Conservation (phyloP, 2,113 vertebrate species). For the Dasyprocta punctata region DNA sequence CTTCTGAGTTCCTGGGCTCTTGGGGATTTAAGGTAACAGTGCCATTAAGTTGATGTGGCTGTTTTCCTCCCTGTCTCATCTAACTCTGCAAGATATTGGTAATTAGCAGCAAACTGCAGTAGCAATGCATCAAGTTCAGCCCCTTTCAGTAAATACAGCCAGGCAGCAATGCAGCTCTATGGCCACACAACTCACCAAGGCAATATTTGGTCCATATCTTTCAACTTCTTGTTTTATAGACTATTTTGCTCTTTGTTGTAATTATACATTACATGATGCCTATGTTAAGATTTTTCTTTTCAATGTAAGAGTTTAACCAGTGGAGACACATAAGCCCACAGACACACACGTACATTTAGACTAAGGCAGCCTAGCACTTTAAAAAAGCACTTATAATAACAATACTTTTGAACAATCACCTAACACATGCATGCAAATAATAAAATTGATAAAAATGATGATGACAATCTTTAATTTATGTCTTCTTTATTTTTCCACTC, state of each 20-base stretch:
- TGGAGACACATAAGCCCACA: neutral
- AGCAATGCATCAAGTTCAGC: neutral
- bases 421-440: neutral
- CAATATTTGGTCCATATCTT: fast-evolving
- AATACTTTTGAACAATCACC: neutral
- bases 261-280: neutral
- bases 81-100: neutral
- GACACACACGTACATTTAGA: neutral
- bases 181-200: fast-evolving
- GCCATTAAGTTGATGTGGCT: neutral
- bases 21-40: neutral
- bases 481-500: neutral
- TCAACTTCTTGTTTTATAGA: neutral
- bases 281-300: neutral
- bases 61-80: neutral
- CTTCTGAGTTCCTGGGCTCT: neutral
- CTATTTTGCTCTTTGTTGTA: neutral
- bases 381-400: neutral
- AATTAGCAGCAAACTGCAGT: neutral
- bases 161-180: neutral
- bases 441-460: neutral
- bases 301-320: neutral
- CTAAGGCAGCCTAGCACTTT: neutral
- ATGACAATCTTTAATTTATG: neutral
- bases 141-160: neutral